phyloP scores from a whole-genome alignment of 2,888 invertebrate species.

The Petrolisthes manimaculis region DNA sequence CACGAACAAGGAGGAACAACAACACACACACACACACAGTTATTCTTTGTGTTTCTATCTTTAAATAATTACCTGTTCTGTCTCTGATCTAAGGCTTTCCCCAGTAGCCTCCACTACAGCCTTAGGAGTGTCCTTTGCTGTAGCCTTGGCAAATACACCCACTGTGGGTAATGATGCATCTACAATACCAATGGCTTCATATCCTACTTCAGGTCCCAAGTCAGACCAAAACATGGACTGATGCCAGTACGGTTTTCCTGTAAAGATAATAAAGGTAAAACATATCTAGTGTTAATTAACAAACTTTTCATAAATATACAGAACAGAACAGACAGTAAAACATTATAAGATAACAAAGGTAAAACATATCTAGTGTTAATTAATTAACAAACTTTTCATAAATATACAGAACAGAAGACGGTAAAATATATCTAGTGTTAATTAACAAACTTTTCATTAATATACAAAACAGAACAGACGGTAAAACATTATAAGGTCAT shows the following conservation, averaged over 20 bases:
- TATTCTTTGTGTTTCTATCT: too few relatives aligned
- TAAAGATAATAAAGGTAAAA: background rate
- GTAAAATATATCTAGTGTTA: too few relatives aligned
- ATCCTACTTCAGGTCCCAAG: slow-evolving; percentile 89
- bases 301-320: too few relatives aligned
- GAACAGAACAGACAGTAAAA: too few relatives aligned
- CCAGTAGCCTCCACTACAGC: slow-evolving; percentile 72
- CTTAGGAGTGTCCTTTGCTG: slow-evolving; percentile 73
- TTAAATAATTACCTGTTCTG: slow-evolving; percentile 69
- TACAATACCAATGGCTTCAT: slow-evolving; percentile 92
- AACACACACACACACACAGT: too few relatives aligned
- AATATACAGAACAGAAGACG: background rate
- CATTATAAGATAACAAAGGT: too few relatives aligned
- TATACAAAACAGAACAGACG: too few relatives aligned
- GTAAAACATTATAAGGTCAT: background rate
- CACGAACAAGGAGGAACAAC: too few relatives aligned
- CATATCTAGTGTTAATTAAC: background rate
- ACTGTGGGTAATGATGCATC: slow-evolving; percentile 89
- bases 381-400: too few relatives aligned
- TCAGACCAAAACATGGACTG: slow-evolving; percentile 99
- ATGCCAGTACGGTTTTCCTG: slow-evolving; percentile 83
- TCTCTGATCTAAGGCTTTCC: slow-evolving; percentile 72
- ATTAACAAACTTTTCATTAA: too few relatives aligned
- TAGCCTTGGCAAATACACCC: slow-evolving; percentile 84
- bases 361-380: too few relatives aligned